Percentiles rank a stretch among this genome's conserved stretches.
Evolutionary conservation across 2,797 vertebrate species (phyloP).

Genomic region (Enteromius mattozi): DNA sequence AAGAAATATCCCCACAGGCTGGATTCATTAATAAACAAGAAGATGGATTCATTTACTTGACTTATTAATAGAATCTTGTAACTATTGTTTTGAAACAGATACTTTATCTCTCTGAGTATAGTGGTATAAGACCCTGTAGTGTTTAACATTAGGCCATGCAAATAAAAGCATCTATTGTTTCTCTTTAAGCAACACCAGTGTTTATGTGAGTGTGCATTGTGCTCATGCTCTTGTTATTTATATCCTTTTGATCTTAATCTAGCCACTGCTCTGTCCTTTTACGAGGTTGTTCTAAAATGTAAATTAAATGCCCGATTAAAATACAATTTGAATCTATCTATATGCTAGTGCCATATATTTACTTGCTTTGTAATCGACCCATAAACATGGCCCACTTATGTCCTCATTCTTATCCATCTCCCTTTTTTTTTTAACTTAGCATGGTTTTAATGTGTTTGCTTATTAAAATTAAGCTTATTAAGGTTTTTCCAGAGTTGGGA

Average conservation of each 20-base stretch:
- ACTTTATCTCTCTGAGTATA: not conserved
- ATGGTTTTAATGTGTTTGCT: not conserved
- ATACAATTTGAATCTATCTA: not conserved
- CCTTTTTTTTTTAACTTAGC: not conserved
- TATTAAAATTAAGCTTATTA: not conserved
- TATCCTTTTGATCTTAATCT: not conserved
- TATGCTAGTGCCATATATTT: not conserved
- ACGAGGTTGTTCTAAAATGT: not conserved
- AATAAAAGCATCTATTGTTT: slow-evolving; percentile 24
- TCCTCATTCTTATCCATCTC: not conserved
- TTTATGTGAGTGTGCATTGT: slow-evolving; percentile 1
- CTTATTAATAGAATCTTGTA: not conserved
- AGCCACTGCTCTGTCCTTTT: not conserved
- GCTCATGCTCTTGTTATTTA: slow-evolving; percentile 5
- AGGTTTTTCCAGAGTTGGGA: not conserved
- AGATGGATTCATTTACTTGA: slow-evolving; percentile 3
- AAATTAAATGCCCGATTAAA: not conserved
- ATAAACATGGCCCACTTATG: not conserved
- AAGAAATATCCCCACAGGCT: not conserved
- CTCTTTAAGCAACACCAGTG: not conserved
- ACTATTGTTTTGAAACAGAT: not conserved
- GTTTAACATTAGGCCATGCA: slow-evolving; percentile 11
- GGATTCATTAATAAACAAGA: not conserved
- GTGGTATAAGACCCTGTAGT: not conserved
- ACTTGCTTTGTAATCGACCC: no score